Base-by-base conservation (phyloP, 1,140 invertebrate species). In the Procambarus virginalis region DNA sequence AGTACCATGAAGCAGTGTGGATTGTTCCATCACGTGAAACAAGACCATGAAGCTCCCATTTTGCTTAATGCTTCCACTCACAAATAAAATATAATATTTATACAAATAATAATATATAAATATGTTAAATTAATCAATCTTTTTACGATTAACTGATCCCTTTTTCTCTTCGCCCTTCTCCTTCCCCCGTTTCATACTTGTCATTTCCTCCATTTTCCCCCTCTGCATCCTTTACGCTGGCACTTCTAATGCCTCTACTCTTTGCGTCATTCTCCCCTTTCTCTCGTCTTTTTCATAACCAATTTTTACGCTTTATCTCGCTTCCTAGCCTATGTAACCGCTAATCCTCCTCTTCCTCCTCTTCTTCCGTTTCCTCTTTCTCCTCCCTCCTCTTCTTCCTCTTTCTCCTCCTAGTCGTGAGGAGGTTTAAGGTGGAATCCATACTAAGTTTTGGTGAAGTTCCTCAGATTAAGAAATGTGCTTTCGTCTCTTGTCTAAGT, bases 381-480 rank as follows among this genome's bases (percentile, higher is more conserved):
- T 34, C 68, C n/a, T 73, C 68, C n/a, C 34, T 34, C 22, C 4
- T 22, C 68, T 73, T 22, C 68, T 73, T 2, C 5, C 22, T 8
- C n/a, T 34, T 22, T n/a, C 68, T 73, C 2, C 68, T 73, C n/a
- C n/a, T 10, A 22, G 68, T 34, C n/a, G 20, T 73, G 68, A 1
- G n/a, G 68, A 64, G 60, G 34, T 64, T 64, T 64, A 17, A 73
- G 20, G n/a, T 4, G 68, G 68, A 34, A 34, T 9, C 22, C 68
- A 4, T 4, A 34, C n/a, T 2, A 73, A 73, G 68, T 73, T 73
- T 22, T 6, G n/a, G n/a, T 0, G 4, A n/a, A 73, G 68, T 73
- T 73, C 34, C 68, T 55, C n/a, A 73, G 20, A 73, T 73, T 73
- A 73, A 73, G 68, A 73, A 34, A 73, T 73, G 68, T 6, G 22